Base-by-base conservation (phyloP, 2,113 vertebrate species). In the Eurypyga helias region DNA sequence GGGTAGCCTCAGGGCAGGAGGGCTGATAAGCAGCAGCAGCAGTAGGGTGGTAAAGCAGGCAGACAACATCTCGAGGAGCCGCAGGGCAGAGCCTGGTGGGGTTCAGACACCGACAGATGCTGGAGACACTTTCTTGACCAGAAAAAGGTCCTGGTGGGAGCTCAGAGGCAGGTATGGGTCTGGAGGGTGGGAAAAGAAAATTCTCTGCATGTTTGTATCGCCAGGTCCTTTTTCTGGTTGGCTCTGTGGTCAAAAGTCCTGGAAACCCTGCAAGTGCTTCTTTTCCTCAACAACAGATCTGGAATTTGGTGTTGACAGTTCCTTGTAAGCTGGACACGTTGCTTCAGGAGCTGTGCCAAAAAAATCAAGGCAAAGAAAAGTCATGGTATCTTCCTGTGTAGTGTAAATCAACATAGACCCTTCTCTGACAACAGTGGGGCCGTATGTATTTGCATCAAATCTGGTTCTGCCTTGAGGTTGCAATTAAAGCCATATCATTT, bases 11-110 rank as follows among this genome's bases (percentile, higher is more conserved):
- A 17, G 93, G 96, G 64, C 73, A 89, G 81, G 36, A 69, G 57
- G 87, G 73, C 73, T 96, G 95, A 97, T 97, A 95, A 96, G 87
- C 83, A 95, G 73, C 64, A 81, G 51, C 46, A 81, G 57, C 23
- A 66, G 36, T 20, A 57, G 26, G 15, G 66, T 49, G 34, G 33
- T 86, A 38, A 89, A 64, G 90, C 52, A 84, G 77, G 48, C 62
- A 93, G 90, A 85, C 66, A 91, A 82, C 49, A 89, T 84, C 83
- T 72, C 6, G 0, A 75, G 73, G 62, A 93, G 80, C 93, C 6
- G 10, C 54, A 88, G 92, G 91, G 89, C 70, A 93, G 43, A 73
- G 70, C 31, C 69, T 83, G 8, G 1, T 31, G 1, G 2, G 31
- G 13, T 58, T 17, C 85, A 75, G 48, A 13, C 24, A 36, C 73